Evolutionary conservation across 2,113 vertebrate genomes (phyloP), one percentile per base, ranked within the genome.

Genomic region (Callipepla squamata): DNA sequence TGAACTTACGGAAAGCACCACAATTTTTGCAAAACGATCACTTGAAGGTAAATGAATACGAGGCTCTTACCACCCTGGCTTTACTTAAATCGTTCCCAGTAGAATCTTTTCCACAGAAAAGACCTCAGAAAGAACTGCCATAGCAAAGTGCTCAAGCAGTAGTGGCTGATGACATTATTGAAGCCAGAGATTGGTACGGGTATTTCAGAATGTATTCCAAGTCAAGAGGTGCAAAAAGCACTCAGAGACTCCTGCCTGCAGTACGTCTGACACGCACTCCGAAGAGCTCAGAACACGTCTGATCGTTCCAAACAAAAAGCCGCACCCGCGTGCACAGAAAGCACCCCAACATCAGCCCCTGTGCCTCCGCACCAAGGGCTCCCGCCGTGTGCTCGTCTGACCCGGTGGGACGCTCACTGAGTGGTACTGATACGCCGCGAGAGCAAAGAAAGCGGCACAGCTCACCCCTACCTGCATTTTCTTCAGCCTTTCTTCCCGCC

Each of bases 401-500:
- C 38, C 20, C 2, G 20, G 0, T 3, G 5, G 3, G 5, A n/a
- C 11, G 44, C 36, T 8, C 21, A 42, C 8, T 6, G 2, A 75
- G 61, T 30, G 26, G n/a, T 22, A 12, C 0, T 9, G 4, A 17
- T 10, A 47, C 2, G 1, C 8, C 32, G 9, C 2, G 51, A 47
- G 69, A 66, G 40, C 0, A n/a, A 0, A 30, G 14, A 42, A 20
- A 11, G 1, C 0, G 3, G 63, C 34, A 1, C 18, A 50, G 21
- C 28, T 36, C 19, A 1, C 22, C 1, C 80, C 93, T 86, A 99
- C 99, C 98, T 99, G 99, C 97, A 96, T 97, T 96, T 99, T 99
- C 96, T 98, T 99, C 7, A 99, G 95, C 80, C 98, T 99, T 48
- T 98, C 98, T 53, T 99, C 99, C 83, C 99, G 97, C 42, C 96